Evolutionary conservation across 2,888 invertebrate genomes (phyloP).

Genomic region (Drosophila stalkeri): DNA sequence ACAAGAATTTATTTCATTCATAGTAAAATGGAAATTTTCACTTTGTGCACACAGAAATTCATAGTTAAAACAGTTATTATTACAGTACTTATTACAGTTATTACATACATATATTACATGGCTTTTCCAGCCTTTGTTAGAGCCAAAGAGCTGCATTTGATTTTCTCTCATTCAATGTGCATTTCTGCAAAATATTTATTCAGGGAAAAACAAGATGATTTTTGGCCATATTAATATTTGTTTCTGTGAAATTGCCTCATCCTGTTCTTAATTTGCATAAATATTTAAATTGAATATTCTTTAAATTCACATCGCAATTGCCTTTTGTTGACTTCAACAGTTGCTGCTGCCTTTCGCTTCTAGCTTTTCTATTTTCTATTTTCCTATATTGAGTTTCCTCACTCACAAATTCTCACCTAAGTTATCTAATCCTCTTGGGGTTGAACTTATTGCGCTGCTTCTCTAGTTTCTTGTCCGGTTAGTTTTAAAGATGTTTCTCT

Average conservation of each 20-base stretch:
- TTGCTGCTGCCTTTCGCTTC: background rate
- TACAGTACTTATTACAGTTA: background rate
- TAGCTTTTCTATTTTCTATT: background rate
- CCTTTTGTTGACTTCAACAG: background rate
- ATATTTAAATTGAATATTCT: background rate
- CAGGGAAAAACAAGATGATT: background rate
- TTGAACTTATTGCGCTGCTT: background rate
- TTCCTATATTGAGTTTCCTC: no score
- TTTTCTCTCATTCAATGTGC: background rate
- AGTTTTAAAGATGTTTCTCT: no score
- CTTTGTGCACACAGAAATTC: background rate
- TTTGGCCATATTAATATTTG: background rate
- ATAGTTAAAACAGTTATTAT: background rate
- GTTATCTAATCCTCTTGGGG: no score
- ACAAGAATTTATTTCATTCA: background rate
- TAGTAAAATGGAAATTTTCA: background rate
- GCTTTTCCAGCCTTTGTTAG: background rate
- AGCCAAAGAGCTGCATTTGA: background rate
- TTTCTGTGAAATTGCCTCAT: background rate
- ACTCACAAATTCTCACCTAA: no score
- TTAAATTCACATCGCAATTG: background rate
- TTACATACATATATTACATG: background rate
- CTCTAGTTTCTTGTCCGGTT: background rate
- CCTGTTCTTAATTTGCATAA: background rate
- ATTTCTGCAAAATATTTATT: conserved; percentile 1